These are phyloP conservation scores for Huso huso DNA, from an alignment of 2,797 vertebrate species.

Conservation along the genomic window DNA sequence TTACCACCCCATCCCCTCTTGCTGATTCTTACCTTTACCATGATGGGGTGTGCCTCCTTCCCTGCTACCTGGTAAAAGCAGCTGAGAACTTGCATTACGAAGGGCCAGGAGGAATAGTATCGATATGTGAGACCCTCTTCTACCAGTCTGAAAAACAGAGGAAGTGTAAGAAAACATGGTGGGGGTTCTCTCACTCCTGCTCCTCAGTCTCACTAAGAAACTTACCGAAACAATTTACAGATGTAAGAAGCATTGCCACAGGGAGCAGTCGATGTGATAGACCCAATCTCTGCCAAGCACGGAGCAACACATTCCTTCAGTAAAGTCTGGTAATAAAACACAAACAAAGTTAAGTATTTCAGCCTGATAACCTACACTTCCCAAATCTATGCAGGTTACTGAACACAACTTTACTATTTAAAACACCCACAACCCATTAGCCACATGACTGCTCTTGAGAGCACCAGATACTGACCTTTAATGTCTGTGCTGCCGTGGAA, in stretches of 20 bases:
- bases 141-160: slow-evolving; percentile 53
- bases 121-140: slow-evolving; percentile 89
- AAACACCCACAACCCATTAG: too few relatives aligned
- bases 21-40: slow-evolving; percentile 52
- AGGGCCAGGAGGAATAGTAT: slow-evolving; percentile 79
- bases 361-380: too few relatives aligned
- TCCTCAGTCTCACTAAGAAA: slow-evolving; percentile 22
- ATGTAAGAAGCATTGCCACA: slow-evolving; percentile 64
- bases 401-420: too few relatives aligned
- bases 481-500: slow-evolving; percentile 58
- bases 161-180: not conserved
- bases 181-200: too few relatives aligned
- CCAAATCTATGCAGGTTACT: too few relatives aligned
- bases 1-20: too few relatives aligned
- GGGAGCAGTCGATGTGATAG: slow-evolving; percentile 51
- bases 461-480: slow-evolving; percentile 63
- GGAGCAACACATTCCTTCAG: slow-evolving; percentile 75
- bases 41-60: slow-evolving; percentile 73
- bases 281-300: slow-evolving; percentile 58
- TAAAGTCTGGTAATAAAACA: slow-evolving; percentile 53
- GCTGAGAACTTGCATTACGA: slow-evolving; percentile 75
- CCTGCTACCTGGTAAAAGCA: slow-evolving; percentile 79
- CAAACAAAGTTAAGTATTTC: not conserved
- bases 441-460: too few relatives aligned
- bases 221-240: slow-evolving; percentile 83